Evolutionary conservation across 2,888 invertebrate genomes (phyloP).

Genomic region (Leptothorax acervorum): DNA sequence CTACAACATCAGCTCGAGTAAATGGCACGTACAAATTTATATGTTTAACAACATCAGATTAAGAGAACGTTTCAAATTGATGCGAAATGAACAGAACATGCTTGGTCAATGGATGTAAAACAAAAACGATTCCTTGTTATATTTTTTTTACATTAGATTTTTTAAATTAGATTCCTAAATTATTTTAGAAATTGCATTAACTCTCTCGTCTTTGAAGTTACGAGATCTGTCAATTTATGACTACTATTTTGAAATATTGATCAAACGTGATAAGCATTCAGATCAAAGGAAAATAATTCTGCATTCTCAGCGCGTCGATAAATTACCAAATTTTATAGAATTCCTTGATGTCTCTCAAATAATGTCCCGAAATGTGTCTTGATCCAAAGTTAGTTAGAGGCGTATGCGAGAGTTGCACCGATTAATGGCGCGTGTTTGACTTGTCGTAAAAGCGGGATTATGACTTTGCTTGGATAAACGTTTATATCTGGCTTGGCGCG

Average conservation of each 20-base stretch:
- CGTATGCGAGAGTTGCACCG: conserved; percentile 13
- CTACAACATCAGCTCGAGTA: background rate
- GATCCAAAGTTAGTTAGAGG: background rate
- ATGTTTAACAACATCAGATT: conserved; percentile 4
- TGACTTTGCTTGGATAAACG: conserved; percentile 55
- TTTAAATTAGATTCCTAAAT: background rate
- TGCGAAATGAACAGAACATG: too few relatives aligned
- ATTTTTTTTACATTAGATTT: background rate
- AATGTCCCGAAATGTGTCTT: background rate
- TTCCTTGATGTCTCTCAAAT: background rate
- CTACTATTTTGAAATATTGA: background rate
- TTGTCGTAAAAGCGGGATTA: conserved; percentile 56
- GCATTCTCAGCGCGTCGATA: background rate
- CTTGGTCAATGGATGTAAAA: background rate
- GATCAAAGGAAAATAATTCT: background rate
- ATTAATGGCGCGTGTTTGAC: conserved; percentile 45
- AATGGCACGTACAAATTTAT: background rate
- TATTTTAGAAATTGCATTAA: background rate
- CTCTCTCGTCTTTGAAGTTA: background rate
- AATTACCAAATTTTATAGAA: background rate
- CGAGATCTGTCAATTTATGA: background rate
- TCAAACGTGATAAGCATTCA: background rate
- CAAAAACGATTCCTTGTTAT: background rate
- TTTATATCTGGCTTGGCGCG: conserved; percentile 37
- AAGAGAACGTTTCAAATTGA: conserved; percentile 6